Evolutionary conservation across 2,888 invertebrate species (phyloP).

Genomic region (Ypsolopha sequella): DNA sequence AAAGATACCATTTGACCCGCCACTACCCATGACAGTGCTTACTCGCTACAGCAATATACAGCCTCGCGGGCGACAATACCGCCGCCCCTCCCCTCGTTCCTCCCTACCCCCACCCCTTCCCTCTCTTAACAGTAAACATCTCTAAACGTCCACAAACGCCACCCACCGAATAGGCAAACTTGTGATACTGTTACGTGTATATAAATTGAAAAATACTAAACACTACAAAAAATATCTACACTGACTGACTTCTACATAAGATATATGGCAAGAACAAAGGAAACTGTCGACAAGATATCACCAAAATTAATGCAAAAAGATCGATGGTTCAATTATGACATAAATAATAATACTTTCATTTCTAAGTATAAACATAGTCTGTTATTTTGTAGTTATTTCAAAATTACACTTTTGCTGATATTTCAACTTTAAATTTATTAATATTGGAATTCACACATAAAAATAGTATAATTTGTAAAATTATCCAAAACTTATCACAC

Average conservation of each 20-base stretch:
- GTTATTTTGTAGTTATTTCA: constrained; percentile 38
- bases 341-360: constrained; percentile 37
- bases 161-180: constrained; percentile 55
- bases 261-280: constrained; percentile 68
- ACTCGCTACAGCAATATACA: constrained; percentile 64
- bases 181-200: constrained; percentile 63
- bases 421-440: constrained; percentile 51
- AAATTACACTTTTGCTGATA: constrained; percentile 39
- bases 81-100: background rate
- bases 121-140: constrained; percentile 52
- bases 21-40: constrained; percentile 60
- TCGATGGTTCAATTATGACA: constrained; percentile 26
- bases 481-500: constrained; percentile 71
- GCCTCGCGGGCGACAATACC: constrained; percentile 46
- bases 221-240: constrained; percentile 57
- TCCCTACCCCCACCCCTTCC: constrained; percentile 24
- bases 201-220: constrained; percentile 59
- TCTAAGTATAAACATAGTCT: constrained; percentile 22
- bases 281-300: constrained; percentile 50
- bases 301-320: constrained; percentile 33
- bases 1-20: constrained; percentile 67
- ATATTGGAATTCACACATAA: constrained; percentile 66
- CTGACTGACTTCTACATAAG: constrained; percentile 61
- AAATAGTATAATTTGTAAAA: constrained; percentile 70
- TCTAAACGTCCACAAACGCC: constrained; percentile 40